Percentiles rank a stretch among this genome's conserved stretches.
These are phyloP conservation scores for Parazoanthus atlanticus DNA, from an alignment of 92 coral and sea anemone species.

Conservation along the genomic window DNA sequence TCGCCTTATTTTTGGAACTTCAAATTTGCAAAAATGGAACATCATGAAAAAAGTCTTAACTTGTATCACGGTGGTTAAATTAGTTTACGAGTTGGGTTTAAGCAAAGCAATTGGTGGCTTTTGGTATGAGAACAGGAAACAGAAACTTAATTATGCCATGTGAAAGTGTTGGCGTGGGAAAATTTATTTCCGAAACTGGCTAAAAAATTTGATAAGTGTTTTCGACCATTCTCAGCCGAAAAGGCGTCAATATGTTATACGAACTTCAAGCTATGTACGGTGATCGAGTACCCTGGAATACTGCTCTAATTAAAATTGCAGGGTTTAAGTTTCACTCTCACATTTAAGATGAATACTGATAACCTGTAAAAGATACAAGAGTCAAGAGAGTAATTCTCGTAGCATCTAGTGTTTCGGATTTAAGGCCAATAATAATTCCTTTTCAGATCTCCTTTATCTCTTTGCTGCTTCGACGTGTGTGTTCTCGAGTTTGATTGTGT, in stretches of 20 bases:
- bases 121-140: slow-evolving; percentile 20
- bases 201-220: slow-evolving; percentile 36
- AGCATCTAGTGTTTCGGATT: slow-evolving; percentile 19
- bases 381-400: slow-evolving; percentile 1
- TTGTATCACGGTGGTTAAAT: not conserved
- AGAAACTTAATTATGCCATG: slow-evolving; percentile 5
- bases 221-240: slow-evolving; percentile 43
- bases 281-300: slow-evolving; percentile 15
- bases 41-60: not conserved
- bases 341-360: not conserved
- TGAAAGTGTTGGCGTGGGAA: slow-evolving; percentile 37
- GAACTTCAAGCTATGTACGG: slow-evolving; percentile 32
- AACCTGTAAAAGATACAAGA: slow-evolving; percentile 32
- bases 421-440: slow-evolving; percentile 17
- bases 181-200: slow-evolving; percentile 34
- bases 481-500: slow-evolving; percentile 35
- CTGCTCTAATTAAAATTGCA: slow-evolving; percentile 36
- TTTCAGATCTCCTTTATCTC: slow-evolving; percentile 30
- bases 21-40: too few species aligned
- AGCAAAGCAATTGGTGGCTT: not conserved
- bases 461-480: slow-evolving; percentile 33
- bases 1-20: not conserved
- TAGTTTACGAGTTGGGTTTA: not conserved
- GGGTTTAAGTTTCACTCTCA: slow-evolving; percentile 22
- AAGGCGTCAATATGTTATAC: slow-evolving; percentile 42